Evolutionary conservation across 2,888 invertebrate species (phyloP).

Genomic region (Volucella bombylans): DNA sequence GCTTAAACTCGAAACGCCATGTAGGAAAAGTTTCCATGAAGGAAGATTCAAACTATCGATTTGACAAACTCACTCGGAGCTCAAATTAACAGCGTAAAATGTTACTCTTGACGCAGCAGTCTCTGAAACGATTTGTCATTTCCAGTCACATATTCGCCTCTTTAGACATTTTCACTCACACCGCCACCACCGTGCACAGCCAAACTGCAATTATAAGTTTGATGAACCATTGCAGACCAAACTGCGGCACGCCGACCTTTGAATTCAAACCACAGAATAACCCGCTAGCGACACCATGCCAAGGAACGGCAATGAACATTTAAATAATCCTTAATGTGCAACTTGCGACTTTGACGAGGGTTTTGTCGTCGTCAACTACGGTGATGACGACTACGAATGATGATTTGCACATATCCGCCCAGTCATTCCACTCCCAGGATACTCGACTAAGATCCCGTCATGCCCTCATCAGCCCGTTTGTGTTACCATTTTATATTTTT

Average conservation of each 20-base stretch:
- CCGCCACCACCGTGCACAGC: not conserved
- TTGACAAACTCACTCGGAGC: too few relatives aligned
- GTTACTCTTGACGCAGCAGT: too few relatives aligned
- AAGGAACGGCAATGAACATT: conserved; percentile 48
- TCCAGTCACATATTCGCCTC: not conserved
- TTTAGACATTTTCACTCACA: conserved; percentile 1
- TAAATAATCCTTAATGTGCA: conserved; percentile 69
- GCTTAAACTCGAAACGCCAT: too few relatives aligned
- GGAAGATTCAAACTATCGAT: too few relatives aligned
- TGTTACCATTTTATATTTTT: conserved; percentile 37
- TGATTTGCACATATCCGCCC: conserved; percentile 69
- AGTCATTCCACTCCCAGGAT: conserved; percentile 24
- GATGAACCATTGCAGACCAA: conserved; percentile 13
- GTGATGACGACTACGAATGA: conserved; percentile 52
- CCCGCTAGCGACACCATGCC: conserved; percentile 15
- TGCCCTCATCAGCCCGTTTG: conserved; percentile 29
- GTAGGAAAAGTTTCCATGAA: too few relatives aligned
- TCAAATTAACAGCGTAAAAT: too few relatives aligned
- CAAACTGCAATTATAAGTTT: conserved; percentile 61
- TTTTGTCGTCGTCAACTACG: conserved; percentile 34
- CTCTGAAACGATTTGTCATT: conserved; percentile 4
- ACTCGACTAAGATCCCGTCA: conserved; percentile 54
- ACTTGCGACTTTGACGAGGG: conserved; percentile 68
- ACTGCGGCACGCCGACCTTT: conserved; percentile 10
- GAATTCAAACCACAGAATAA: conserved; percentile 17